Conservation (phyloP, 2,113 vertebrate species). For the Myrmecophaga tridactyla region DNA sequence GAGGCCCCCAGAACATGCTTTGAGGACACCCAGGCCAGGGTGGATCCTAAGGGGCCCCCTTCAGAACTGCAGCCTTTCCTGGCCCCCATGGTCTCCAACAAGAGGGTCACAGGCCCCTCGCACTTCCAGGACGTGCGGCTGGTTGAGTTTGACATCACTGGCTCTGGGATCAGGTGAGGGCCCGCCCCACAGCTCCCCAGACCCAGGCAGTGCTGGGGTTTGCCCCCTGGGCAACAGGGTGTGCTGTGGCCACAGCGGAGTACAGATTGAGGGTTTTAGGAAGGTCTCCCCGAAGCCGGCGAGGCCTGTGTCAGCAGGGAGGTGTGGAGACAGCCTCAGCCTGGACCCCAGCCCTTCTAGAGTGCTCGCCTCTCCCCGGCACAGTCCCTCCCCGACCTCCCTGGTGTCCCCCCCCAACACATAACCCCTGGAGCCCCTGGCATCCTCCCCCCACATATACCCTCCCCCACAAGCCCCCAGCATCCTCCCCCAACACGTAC, state of each 20-base stretch:
- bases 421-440: too few species aligned
- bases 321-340: neutral
- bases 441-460: too few species aligned
- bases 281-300: neutral
- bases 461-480: too few species aligned
- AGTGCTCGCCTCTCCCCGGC: too few species aligned
- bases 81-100: constrained; percentile 87
- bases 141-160: constrained; percentile 90
- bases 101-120: constrained; percentile 84
- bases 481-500: neutral
- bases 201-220: rapidly evolving
- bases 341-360: neutral
- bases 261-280: neutral
- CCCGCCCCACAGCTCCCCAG: rapidly evolving
- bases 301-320: neutral
- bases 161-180: constrained; percentile 90
- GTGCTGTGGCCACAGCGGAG: neutral
- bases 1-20: rapidly evolving
- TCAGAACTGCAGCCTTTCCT: constrained; percentile 83
- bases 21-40: neutral
- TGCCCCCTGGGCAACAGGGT: neutral
- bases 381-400: too few species aligned
- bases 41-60: constrained; percentile 41
- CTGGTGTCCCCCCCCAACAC: too few species aligned
- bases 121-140: constrained; percentile 97